These are phyloP conservation scores for Aricia agestis DNA, from an alignment of 1,140 invertebrate genomes.

Conservation along the genomic window DNA sequence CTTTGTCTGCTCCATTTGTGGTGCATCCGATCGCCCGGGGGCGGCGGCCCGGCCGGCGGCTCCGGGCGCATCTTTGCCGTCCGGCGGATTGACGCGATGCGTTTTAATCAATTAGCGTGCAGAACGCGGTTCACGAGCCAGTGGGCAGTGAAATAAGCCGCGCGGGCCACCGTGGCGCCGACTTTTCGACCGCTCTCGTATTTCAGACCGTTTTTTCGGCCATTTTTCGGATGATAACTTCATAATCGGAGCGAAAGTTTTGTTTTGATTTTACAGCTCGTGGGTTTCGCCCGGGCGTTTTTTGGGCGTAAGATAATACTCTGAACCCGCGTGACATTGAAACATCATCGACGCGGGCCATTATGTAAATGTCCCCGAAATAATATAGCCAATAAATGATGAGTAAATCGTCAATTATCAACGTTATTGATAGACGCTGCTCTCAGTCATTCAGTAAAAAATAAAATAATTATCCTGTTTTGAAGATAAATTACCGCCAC, in stretches of 20 bases:
- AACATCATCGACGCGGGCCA: conserved; percentile 26
- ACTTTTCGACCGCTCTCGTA: conserved; percentile 37
- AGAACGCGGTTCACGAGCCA: conserved; percentile 56
- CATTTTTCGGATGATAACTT: conserved; percentile 43
- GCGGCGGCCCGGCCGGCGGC: not conserved
- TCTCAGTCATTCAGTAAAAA: not conserved
- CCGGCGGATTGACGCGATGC: conserved; percentile 59
- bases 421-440: not conserved
- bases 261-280: conserved; percentile 36
- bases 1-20: conserved; percentile 12
- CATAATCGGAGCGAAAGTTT: conserved; percentile 55
- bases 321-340: not conserved
- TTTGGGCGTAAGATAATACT: not conserved
- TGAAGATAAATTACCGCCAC: not conserved
- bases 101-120: conserved; percentile 72
- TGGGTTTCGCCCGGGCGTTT: conserved; percentile 22
- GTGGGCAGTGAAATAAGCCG: conserved; percentile 66
- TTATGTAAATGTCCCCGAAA: not conserved
- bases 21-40: conserved; percentile 22
- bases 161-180: conserved; percentile 50
- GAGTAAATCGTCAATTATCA: not conserved
- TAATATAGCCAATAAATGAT: not conserved
- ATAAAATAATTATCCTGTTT: not conserved
- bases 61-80: conserved; percentile 42
- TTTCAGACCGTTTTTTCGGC: conserved; percentile 8